Base-by-base conservation (phyloP, 2,888 invertebrate species). In the Bimastos eiseni region DNA sequence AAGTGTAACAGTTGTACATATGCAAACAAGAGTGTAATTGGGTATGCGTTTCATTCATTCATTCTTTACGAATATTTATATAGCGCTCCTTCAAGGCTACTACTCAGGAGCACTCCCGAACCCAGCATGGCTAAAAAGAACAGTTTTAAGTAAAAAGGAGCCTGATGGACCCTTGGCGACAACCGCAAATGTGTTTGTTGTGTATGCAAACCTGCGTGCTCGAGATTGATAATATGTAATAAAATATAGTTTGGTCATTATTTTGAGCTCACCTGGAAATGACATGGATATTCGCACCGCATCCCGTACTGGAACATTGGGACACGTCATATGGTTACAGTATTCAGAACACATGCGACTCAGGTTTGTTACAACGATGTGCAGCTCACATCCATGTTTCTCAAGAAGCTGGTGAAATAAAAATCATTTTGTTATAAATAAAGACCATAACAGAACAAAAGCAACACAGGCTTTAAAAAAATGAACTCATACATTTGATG, bases 201-300 rank as follows among this genome's bases (percentile, higher is more conserved):
- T 11, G n/a, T 70, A 13, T 70, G 70, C 17, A 70, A n/a, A n/a
- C n/a, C 70, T 70, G 70, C 1, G 13, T 70, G 70, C n/a, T 70
- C 2, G n/a, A 30, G 30, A 70, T 70, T n/a, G n/a, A n/a, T 70
- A 70, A 70, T 70, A 49, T 49, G 1, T 13, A 70, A 8, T 70
- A 8, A 70, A 70, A n/a, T 8, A n/a, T 3, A n/a, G n/a, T n/a
- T n/a, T 49, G 49, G 70, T 70, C n/a, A 70, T n/a, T n/a, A n/a
- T n/a, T n/a, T n/a, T 70, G 30, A 8, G 70, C 91, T 90, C 70
- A 92, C 92, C 90, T 83, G 92, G 92, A 90, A 92, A 92, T 34
- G 92, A 91, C 92, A 92, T 92, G 89, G 92, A 91, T 91, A 92
- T 92, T 30, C 92, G 49, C 15, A 92, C 92, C 30, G 92, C 92